Percentiles rank a stretch among this genome's conserved stretches.
Conservation (phyloP, 37 sponge, comb jelly and placozoan species). For the Ianthella basta region DNA sequence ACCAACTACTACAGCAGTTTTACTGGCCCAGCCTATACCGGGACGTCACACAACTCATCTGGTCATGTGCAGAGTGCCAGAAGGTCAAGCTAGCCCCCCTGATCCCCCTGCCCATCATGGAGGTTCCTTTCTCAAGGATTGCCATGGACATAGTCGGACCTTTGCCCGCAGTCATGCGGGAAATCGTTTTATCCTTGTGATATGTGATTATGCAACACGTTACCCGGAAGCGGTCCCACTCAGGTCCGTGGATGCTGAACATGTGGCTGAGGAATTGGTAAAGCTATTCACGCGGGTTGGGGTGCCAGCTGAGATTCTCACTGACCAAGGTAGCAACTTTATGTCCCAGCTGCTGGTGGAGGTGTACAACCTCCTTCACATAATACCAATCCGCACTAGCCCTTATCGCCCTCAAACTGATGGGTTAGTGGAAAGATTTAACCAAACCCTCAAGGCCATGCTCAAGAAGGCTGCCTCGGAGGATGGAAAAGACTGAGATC, state of each 20-base stretch:
- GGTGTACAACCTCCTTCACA: neutral
- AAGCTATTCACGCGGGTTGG: conserved; percentile 2
- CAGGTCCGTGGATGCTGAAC: neutral
- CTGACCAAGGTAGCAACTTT: conserved; percentile 12
- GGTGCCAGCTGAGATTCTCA: conserved; percentile 19
- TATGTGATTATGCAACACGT: conserved; percentile 68
- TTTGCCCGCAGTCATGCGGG: conserved; percentile 41
- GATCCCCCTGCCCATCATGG: conserved; percentile 50
- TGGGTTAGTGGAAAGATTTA: conserved; percentile 60
- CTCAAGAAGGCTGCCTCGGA: neutral
- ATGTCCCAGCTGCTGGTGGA: neutral
- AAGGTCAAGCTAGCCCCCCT: conserved; percentile 47
- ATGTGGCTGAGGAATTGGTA: conserved; percentile 12
- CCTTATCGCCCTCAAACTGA: conserved; percentile 56
- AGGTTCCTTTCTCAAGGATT: conserved; percentile 57
- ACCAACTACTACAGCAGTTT: conserved; percentile 42
- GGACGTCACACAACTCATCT: no score
- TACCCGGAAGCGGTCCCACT: conserved; percentile 57
- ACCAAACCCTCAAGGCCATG: conserved; percentile 52
- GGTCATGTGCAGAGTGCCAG: neutral
- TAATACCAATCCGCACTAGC: conserved; percentile 12
- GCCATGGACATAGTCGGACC: conserved; percentile 74
- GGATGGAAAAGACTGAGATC: conserved; percentile 45
- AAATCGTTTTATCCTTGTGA: conserved; percentile 45
- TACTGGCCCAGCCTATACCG: conserved; percentile 27